phyloP scores from a whole-genome alignment of 2,888 invertebrate species.

The Pasiphila rectangulata region DNA sequence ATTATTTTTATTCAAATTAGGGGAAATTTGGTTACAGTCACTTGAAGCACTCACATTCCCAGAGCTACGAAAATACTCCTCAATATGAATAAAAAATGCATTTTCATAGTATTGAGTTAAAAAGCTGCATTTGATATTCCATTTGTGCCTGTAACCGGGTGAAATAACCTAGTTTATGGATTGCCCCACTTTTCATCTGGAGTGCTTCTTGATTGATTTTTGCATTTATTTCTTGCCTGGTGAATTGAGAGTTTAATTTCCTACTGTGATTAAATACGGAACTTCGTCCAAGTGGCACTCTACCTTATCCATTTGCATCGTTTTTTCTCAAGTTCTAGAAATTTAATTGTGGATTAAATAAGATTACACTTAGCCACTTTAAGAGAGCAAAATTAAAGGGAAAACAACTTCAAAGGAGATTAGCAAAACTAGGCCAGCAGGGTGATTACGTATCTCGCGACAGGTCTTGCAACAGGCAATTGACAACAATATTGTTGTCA shows the following conservation, averaged over 20 bases:
- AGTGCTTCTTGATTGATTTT: constrained; percentile 45
- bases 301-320: constrained; percentile 36
- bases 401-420: too few species aligned
- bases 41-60: not conserved
- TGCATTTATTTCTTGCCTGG: constrained; percentile 51
- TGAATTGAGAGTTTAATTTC: constrained; percentile 66
- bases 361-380: constrained; percentile 27
- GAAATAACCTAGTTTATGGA: constrained; percentile 62
- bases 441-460: too few species aligned
- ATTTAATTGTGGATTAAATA: constrained; percentile 33
- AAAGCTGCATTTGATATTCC: constrained; percentile 39
- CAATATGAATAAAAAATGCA: too few species aligned
- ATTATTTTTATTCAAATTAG: too few species aligned
- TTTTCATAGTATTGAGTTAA: not conserved
- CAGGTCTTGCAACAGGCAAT: too few species aligned
- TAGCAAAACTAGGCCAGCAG: too few species aligned
- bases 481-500: too few species aligned
- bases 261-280: constrained; percentile 63
- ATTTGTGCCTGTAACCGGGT: constrained; percentile 45
- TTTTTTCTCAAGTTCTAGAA: constrained; percentile 37
- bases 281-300: constrained; percentile 43
- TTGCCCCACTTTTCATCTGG: constrained; percentile 47
- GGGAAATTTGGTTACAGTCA: not conserved
- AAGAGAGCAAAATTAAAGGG: constrained; percentile 18
- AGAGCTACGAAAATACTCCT: not conserved